Evolutionary conservation across 2,797 vertebrate genomes (phyloP), one percentile per base, ranked within the genome.

Genomic region (Melanotaenia maccullochi): DNA sequence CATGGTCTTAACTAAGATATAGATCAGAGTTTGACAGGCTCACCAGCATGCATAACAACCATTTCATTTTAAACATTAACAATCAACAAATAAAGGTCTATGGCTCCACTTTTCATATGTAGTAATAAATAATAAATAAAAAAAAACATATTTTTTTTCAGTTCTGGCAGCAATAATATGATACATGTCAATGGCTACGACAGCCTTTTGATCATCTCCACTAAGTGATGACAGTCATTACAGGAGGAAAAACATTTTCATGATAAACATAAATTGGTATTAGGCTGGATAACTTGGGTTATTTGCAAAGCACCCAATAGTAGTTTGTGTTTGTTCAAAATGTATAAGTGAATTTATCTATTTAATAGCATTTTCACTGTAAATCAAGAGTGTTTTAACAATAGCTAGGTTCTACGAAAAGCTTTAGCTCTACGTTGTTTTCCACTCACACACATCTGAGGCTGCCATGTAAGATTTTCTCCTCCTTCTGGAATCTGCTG

Each of bases 1-100:
- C 75, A 81, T 54, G 59, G 32, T 28, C 66, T 44, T 73, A 81
- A 71, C 51, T 36, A 36, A 33, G 57, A 54, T 87, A 82, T 77
- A 81, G 76, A 59, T 63, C 59, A 24, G 40, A 36, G 69, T 69
- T 69, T 60, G 49, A 62, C 38, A 62, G 18, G 12, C 22, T 58
- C 68, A 77, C 28, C n/a, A 44, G 25, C 42, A 67, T 38, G 22
- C 22, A 28, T 47, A 25, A 25, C 20, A 24, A 5, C 25, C 2
- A 36, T 9, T 18, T 5, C 33, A 11, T 9, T 44, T 38, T 25
- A 61, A 49, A 58, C 11, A 33, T 51, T 3, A 33, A 7, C 16
- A n/a, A 65, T 55, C 9, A 2, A 59, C 57, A 49, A 58, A 73
- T 49, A 22, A 3, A 42, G 36, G 9, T 65, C 4, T 32, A 3